A percentile compares a stretch with the other conserved stretches of the same genome.
phyloP scores from a whole-genome alignment of 1,140 invertebrate genomes.

The Sarcophaga bullata region DNA sequence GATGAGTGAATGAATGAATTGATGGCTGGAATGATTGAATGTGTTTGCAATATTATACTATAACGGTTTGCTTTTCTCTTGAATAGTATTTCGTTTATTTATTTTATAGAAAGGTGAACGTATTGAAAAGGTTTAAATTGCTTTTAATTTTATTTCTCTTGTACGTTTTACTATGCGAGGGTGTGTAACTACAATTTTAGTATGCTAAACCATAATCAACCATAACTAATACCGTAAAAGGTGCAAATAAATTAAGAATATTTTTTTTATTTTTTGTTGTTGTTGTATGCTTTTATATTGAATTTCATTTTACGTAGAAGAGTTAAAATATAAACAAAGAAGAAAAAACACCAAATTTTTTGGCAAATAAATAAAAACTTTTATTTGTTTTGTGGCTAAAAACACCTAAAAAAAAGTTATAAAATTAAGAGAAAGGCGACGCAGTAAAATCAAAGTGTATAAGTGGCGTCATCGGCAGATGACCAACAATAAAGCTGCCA shows the following conservation, averaged over 20 bases:
- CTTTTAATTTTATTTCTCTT: neutral
- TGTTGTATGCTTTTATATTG: neutral
- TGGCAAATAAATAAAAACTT: neutral
- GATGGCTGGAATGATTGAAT: neutral
- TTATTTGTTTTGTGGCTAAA: neutral
- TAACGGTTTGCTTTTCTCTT: neutral
- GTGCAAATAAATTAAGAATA: slow-evolving; percentile 15
- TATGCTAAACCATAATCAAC: neutral
- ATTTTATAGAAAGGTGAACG: neutral
- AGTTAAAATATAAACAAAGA: neutral
- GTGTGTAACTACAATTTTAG: slow-evolving; percentile 4
- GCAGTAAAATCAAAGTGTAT: neutral
- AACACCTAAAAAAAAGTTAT: neutral
- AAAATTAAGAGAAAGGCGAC: neutral
- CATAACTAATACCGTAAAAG: neutral
- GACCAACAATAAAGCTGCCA: neutral
- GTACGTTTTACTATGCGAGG: neutral
- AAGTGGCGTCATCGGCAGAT: neutral
- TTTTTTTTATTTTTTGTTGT: no score
- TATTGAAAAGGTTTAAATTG: no score
- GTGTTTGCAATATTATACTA: slow-evolving; percentile 14
- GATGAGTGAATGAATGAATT: neutral
- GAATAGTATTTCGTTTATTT: neutral
- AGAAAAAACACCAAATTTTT: neutral
- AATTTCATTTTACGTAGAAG: neutral